Conservation (phyloP, 2,888 invertebrate species). For the Agrotis clavis region DNA sequence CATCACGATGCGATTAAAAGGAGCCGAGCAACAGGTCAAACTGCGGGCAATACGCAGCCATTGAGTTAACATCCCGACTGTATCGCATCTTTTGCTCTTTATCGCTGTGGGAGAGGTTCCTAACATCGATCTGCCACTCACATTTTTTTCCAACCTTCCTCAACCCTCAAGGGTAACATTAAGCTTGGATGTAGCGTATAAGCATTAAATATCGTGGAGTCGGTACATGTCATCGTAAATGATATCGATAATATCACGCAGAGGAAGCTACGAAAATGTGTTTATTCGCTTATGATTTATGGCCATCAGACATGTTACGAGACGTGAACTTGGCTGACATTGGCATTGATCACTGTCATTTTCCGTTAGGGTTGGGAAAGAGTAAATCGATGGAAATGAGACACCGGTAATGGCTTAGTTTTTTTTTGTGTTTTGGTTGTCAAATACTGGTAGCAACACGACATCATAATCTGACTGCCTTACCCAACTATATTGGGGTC, state of each 20-base stretch:
- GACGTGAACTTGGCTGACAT: conserved; percentile 73
- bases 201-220: conserved; percentile 33
- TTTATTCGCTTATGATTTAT: conserved; percentile 77
- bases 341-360: conserved; percentile 68
- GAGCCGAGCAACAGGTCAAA: too few relatives aligned
- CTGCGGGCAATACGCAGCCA: too few relatives aligned
- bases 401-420: neutral
- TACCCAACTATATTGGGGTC: too few relatives aligned
- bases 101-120: neutral
- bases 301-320: conserved; percentile 59
- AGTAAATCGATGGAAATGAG: conserved; percentile 25
- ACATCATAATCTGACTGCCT: too few relatives aligned
- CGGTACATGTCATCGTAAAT: conserved; percentile 53
- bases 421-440: neutral
- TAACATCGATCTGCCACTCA: neutral
- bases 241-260: conserved; percentile 70
- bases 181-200: conserved; percentile 12
- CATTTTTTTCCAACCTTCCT: neutral
- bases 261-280: conserved; percentile 72
- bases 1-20: too few relatives aligned
- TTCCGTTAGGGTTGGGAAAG: conserved; percentile 39
- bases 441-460: too few relatives aligned
- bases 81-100: too few relatives aligned
- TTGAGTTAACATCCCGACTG: too few relatives aligned
- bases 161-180: conserved; percentile 28